phyloP scores from a whole-genome alignment of 1,140 invertebrate genomes.

The Bacillus rossius region DNA sequence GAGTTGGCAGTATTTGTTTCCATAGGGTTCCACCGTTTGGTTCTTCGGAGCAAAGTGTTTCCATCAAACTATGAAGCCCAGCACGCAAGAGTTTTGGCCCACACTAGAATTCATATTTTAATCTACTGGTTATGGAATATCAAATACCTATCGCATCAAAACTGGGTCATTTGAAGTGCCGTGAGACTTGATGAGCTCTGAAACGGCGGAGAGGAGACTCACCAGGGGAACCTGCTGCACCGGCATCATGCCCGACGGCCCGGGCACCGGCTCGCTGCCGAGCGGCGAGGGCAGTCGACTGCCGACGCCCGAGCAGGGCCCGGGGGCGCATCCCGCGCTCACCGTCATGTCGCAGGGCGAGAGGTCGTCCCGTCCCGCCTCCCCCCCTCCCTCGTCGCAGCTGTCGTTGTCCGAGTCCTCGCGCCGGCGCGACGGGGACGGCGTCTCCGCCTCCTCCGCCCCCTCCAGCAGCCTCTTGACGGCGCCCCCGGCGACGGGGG shows the following conservation, averaged over 20 bases:
- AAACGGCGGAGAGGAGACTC: constrained; percentile 39
- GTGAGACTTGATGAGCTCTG: too few species aligned
- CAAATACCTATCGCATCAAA: too few species aligned
- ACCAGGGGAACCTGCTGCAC: constrained; percentile 84
- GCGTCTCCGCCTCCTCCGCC: constrained; percentile 10
- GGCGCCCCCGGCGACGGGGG: constrained; percentile 30
- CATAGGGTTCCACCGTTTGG: too few species aligned
- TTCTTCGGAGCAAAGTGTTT: too few species aligned
- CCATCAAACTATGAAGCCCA: too few species aligned
- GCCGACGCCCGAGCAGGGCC: constrained; percentile 34
- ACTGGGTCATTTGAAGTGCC: too few species aligned
- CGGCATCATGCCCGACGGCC: constrained; percentile 69
- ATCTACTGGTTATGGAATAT: too few species aligned
- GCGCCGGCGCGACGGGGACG: constrained; percentile 3
- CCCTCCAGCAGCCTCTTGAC: constrained; percentile 9
- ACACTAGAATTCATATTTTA: too few species aligned
- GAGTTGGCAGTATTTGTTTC: too few species aligned
- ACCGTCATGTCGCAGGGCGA: constrained; percentile 45
- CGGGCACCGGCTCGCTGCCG: constrained; percentile 61
- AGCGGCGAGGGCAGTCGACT: constrained; percentile 55
- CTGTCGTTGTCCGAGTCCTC: constrained; percentile 35
- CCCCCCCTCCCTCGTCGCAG: constrained; percentile 19
- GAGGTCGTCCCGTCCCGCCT: constrained; percentile 38
- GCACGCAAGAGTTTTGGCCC: too few species aligned
- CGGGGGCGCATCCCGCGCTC: constrained; percentile 25